Evolutionary conservation across 2,113 vertebrate genomes (phyloP), one percentile per base, ranked within the genome.

Genomic region (Scophthalmus maximus): DNA sequence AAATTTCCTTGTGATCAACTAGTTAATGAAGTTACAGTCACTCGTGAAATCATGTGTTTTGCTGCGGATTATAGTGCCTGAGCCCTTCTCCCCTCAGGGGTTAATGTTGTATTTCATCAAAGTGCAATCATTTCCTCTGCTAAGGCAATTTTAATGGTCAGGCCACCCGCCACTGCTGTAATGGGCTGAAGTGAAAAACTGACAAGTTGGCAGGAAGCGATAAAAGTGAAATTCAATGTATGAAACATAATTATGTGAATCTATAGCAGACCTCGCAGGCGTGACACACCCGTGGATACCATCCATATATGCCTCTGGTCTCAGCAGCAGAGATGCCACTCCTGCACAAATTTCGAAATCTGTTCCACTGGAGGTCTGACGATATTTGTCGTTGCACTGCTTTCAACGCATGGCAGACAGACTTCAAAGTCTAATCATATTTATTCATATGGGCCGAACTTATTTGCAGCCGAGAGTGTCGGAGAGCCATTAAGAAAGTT

Each of bases 401-500:
- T 63, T 60, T 74, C 34, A 65, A 59, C 29, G 18, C 32, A 26
- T 11, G 50, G 68, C 61, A 51, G 38, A 17, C 38, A 44, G 47
- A 86, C 87, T 84, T 89, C 85, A 89, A 86, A 89, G 78, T 22
- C 25, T n/a, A 73, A 51, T 66, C 61, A 70, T 53, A 75, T 75
- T 77, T 79, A 79, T 82, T 84, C 73, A 82, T 65, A 57, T 44
- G 46, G 75, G 76, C 73, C 67, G 26, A 87, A 79, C 61, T 62
- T 42, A 73, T 76, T 87, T 84, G 36, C 53, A 53, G 66, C 40
- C 27, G 25, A 65, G 63, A 55, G 64, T 63, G 27, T 75, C 59
- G 42, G 26, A 78, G 58, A 84, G 62, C 76, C 57, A 42, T 36
- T 46, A 46, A 63, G 42, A 59, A 82, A 46, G 61, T 79, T 73